Base-by-base conservation (phyloP, 2,797 vertebrate genomes). In the Typhlichthys subterraneus region DNA sequence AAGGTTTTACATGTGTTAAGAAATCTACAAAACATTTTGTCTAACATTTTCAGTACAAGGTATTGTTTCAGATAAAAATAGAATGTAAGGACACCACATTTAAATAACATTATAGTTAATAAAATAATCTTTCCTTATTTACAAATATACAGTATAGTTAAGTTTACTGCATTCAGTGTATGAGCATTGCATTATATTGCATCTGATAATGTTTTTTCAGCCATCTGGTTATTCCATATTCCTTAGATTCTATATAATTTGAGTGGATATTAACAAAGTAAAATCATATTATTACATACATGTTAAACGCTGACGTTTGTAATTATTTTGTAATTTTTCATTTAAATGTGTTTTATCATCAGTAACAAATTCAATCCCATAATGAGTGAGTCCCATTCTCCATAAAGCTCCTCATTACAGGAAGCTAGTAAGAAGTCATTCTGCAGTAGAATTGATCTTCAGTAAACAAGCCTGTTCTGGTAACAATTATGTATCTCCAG, bases 381-480 rank as follows among this genome's bases (percentile, higher is more conserved):
- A 69, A 76, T 52, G 57, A 63, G 62, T 60, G 57, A 63, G 62
- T 60, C 69, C 56, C 58, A 45, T 55, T 60, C 33, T 70, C 53
- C 45, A 66, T 81, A 82, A 88, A 80, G 45, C 45, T 76, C 54
- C 80, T 81, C 63, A 85, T 81, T 84, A 52, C 67, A 83, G 82
- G 63, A 79, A 73, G 61, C 49, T 17, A 7, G 49, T 33, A 45
- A 67, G 68, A 67, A 65, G 14, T 15, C 54, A 57, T 70, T 33
- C 65, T 76, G 31, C 70, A 69, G 65, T 82, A 77, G 81, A 71
- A 72, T 77, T 66, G 63, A 62, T 60, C 60, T 57, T 59, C 55
- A 65, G 76, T 81, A 87, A 89, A 88, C 70, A 83, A 69, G 55
- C 63, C 63, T 58, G 65, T 70, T 82, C 80, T 90, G 82, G 73